phyloP scores from a whole-genome alignment of 1,140 invertebrate genomes.

The silkworm (Bombyx mori) region ASM3026992v2 NC_085122.1:5353501-5354000 shows the following conservation, averaged over 20 bases:
- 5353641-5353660: slow-evolving; percentile 58
- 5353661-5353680: slow-evolving; percentile 59
- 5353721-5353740: slow-evolving; percentile 65
- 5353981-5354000: too few species aligned
- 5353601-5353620: slow-evolving; percentile 52
- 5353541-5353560: not conserved
- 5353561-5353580: slow-evolving; percentile 40
- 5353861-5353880: slow-evolving; percentile 19
- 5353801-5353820: slow-evolving; percentile 22
- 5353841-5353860: slow-evolving; percentile 29
- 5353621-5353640: slow-evolving; percentile 58
- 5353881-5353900: not conserved
- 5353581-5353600: slow-evolving; percentile 58
- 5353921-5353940: too few species aligned
- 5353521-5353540: too few species aligned
- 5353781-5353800: slow-evolving; percentile 50
- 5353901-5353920: too few species aligned
- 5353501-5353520: too few species aligned
- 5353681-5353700: slow-evolving; percentile 60
- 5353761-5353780: slow-evolving; percentile 57
- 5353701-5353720: slow-evolving; percentile 64
- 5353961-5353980: too few species aligned
- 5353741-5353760: slow-evolving; percentile 61
- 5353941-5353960: too few species aligned
- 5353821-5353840: slow-evolving; percentile 35